phyloP scores from a whole-genome alignment of 2,797 vertebrate species.

The Lemur catta region DNA sequence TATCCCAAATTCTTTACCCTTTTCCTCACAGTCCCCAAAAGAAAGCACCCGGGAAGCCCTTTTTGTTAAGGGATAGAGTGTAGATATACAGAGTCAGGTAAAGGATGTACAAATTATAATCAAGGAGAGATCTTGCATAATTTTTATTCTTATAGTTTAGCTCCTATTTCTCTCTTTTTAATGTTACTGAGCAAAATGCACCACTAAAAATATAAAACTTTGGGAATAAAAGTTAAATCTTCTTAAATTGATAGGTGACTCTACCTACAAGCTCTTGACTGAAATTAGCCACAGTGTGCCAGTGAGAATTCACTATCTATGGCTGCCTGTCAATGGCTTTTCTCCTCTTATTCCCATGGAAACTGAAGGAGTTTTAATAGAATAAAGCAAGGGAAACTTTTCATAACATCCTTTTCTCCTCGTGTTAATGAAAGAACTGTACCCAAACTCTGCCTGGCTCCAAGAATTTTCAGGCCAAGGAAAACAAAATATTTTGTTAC shows the following conservation, averaged over 20 bases:
- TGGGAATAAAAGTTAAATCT: not conserved
- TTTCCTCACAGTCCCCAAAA: not conserved
- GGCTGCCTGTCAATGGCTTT: constrained; percentile 72
- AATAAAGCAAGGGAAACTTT: constrained; percentile 65
- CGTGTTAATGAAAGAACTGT: not conserved
- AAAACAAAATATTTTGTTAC: not conserved
- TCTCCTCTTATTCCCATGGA: constrained; percentile 81
- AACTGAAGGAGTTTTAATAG: constrained; percentile 61
- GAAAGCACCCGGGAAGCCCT: not conserved
- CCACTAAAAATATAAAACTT: not conserved
- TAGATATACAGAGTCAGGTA: not conserved
- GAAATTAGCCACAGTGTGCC: constrained; percentile 73
- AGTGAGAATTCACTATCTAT: constrained; percentile 70
- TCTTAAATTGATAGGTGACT: not conserved
- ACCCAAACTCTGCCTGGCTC: not conserved
- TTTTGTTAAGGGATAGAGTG: not conserved
- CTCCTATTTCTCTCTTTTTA: not conserved
- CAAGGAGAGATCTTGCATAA: not conserved
- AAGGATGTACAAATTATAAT: not conserved
- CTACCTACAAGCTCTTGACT: not conserved
- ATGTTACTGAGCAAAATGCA: not conserved
- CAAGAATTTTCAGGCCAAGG: not conserved
- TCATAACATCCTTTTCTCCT: constrained; percentile 20
- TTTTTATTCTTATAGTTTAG: constrained; percentile 8
- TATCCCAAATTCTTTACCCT: not conserved